These are phyloP conservation scores for Notothenia coriiceps DNA, from an alignment of 2,113 vertebrate species.

Conservation along the genomic window DNA sequence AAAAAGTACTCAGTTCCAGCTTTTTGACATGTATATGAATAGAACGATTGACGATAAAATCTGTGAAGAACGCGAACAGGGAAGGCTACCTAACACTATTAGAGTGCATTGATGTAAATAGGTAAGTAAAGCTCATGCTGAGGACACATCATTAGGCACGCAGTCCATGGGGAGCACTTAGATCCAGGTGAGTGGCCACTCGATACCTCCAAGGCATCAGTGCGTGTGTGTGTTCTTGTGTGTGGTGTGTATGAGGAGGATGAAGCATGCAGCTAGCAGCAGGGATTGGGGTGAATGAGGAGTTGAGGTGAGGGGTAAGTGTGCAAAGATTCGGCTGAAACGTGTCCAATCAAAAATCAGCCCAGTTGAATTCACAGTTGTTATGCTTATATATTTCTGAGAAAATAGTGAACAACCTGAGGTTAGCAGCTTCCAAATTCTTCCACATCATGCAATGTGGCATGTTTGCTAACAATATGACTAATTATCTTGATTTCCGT, in stretches of 20 bases:
- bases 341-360: conserved; percentile 25
- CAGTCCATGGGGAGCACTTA: conserved; percentile 74
- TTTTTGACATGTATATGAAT: neutral
- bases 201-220: conserved; percentile 70
- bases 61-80: conserved; percentile 28
- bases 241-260: conserved; percentile 44
- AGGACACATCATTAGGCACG: conserved; percentile 82
- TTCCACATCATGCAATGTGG: conserved; percentile 70
- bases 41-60: neutral
- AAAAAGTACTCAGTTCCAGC: neutral
- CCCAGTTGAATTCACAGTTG: neutral
- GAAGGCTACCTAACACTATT: conserved; percentile 45
- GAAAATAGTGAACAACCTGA: neutral
- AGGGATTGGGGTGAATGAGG: conserved; percentile 67
- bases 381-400: conserved; percentile 2
- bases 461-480: neutral
- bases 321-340: conserved; percentile 48
- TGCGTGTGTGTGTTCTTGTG: conserved; percentile 15
- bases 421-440: neutral
- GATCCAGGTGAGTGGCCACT: conserved; percentile 82
- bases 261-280: conserved; percentile 79
- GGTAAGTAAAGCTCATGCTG: conserved; percentile 85
- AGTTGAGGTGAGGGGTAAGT: conserved; percentile 59
- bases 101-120: conserved; percentile 77
- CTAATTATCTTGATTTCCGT: neutral